Conservation (phyloP, 1,140 invertebrate genomes). For the Lineus longissimus region DNA sequence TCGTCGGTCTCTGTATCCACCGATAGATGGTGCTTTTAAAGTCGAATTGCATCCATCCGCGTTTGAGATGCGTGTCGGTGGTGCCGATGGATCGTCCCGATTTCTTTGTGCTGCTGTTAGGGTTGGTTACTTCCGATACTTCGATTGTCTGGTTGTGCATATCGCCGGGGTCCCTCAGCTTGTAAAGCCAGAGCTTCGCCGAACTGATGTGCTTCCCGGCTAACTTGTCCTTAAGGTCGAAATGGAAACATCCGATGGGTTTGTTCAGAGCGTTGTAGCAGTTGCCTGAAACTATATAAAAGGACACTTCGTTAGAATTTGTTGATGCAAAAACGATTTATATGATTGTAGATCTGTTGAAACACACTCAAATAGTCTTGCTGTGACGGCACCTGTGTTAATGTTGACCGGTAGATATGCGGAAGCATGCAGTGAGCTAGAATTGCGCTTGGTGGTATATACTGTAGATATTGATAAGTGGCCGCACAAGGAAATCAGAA, state of each 20-base stretch:
- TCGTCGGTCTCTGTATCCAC: constrained; percentile 66
- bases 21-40: constrained; percentile 67
- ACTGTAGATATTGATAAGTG: too few species aligned
- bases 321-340: too few species aligned
- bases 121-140: constrained; percentile 72
- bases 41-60: constrained; percentile 76
- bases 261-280: constrained; percentile 4
- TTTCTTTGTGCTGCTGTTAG: constrained; percentile 66
- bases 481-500: too few species aligned
- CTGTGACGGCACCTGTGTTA: too few species aligned
- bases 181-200: constrained; percentile 77
- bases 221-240: not conserved
- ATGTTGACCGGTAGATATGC: too few species aligned
- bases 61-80: constrained; percentile 65
- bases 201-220: constrained; percentile 61
- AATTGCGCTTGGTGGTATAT: too few species aligned
- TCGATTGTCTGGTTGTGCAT: constrained; percentile 70
- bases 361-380: too few species aligned
- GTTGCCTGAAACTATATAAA: constrained; percentile 1
- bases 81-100: constrained; percentile 68
- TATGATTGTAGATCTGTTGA: too few species aligned
- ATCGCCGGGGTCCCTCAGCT: constrained; percentile 61
- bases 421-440: too few species aligned
- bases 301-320: too few species aligned
- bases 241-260: not conserved